phyloP scores from a whole-genome alignment of 1,140 invertebrate species.

The Laupala kohalensis region DNA sequence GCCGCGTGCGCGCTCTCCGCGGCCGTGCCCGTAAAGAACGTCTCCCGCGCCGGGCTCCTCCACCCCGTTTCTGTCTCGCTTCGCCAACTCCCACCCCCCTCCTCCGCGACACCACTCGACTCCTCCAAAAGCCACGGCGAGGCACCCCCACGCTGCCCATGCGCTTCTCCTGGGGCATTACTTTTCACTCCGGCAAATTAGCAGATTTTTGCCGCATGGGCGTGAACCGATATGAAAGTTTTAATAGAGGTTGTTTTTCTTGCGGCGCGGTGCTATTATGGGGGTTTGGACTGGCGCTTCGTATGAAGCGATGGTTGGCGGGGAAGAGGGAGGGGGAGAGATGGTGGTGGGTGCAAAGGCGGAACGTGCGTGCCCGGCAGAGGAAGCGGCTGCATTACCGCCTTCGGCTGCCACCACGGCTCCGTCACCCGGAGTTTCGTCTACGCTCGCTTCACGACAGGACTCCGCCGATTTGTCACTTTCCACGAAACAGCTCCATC shows the following conservation, averaged over 20 bases:
- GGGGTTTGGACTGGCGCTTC: too few relatives aligned
- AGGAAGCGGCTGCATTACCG: neutral
- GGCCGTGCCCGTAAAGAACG: neutral
- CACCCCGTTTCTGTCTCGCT: neutral
- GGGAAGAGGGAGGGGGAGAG: neutral
- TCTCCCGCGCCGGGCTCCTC: neutral
- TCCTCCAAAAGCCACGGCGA: too few relatives aligned
- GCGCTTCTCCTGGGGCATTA: neutral
- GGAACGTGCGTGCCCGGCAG: neutral
- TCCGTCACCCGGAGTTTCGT: neutral
- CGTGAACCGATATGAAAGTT: constrained; percentile 6
- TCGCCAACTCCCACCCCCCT: too few relatives aligned
- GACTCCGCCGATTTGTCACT: too few relatives aligned
- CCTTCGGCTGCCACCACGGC: neutral
- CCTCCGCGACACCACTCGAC: neutral
- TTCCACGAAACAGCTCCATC: too few relatives aligned
- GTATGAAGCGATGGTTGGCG: neutral
- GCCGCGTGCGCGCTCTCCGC: neutral
- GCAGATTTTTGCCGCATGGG: constrained; percentile 4
- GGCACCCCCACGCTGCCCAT: neutral
- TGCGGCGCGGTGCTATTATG: neutral
- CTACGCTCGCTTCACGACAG: constrained; percentile 10
- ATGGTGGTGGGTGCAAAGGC: neutral
- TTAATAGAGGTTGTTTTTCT: neutral
- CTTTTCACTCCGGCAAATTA: constrained; percentile 5